Evolutionary conservation across 2,888 invertebrate genomes (phyloP).

Genomic region (Drosophila atripex): DNA sequence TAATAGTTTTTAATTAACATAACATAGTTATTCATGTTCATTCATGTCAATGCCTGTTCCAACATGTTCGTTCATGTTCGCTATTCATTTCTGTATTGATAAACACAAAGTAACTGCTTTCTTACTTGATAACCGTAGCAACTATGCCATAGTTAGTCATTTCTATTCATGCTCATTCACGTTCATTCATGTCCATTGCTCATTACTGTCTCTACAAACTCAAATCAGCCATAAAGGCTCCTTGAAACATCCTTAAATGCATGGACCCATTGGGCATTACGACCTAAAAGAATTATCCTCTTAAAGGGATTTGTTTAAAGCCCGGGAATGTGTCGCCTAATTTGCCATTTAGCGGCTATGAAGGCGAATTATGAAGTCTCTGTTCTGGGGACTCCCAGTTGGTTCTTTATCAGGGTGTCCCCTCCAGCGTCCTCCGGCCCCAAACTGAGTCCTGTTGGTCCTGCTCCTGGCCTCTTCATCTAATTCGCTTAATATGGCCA

Average conservation of each 20-base stretch:
- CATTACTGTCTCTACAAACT: neutral
- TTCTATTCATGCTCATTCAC: no score
- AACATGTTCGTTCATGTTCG: no score
- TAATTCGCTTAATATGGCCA: conserved; percentile 80
- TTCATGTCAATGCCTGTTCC: no score
- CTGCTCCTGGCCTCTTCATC: conserved; percentile 25
- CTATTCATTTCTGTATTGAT: no score
- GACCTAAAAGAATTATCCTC: conserved; percentile 1
- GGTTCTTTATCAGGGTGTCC: conserved; percentile 53
- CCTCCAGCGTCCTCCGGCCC: conserved; percentile 4
- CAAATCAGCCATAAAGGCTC: neutral
- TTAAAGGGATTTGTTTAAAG: neutral
- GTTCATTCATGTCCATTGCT: no score
- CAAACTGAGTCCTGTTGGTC: neutral
- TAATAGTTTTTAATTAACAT: no score
- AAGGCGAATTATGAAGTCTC: conserved; percentile 70
- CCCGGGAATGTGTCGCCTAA: conserved; percentile 60
- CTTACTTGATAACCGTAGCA: no score
- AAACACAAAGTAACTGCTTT: no score
- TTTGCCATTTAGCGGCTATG: conserved; percentile 78
- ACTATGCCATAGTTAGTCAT: no score
- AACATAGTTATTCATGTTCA: no score
- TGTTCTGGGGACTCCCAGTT: conserved; percentile 11
- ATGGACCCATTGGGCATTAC: neutral
- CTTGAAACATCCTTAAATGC: neutral